A percentile compares a stretch with the other conserved stretches of the same genome.
These are phyloP conservation scores for Yponomeuta cagnagella DNA, from an alignment of 2,888 invertebrate species.

Conservation along the genomic window DNA sequence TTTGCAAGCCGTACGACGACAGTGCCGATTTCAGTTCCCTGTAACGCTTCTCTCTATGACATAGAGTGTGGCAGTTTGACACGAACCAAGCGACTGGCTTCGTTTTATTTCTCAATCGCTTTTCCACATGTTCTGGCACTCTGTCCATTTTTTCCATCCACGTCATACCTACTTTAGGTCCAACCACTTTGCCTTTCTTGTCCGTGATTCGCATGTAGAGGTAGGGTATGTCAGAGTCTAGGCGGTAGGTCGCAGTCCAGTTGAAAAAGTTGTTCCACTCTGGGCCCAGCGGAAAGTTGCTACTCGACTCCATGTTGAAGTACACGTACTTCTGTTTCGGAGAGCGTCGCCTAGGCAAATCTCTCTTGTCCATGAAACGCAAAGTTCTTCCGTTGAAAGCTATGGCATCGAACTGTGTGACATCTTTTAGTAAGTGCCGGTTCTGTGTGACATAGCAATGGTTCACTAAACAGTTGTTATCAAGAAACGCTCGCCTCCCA, in stretches of 20 bases:
- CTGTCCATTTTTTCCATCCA: constrained; percentile 32
- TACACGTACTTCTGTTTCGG: constrained; percentile 55
- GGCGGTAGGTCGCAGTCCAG: constrained; percentile 60
- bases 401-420: constrained; percentile 50
- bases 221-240: constrained; percentile 56
- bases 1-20: constrained; percentile 32
- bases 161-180: constrained; percentile 42
- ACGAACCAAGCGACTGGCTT: constrained; percentile 67
- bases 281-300: constrained; percentile 50
- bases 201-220: constrained; percentile 50
- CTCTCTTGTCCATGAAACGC: constrained; percentile 11
- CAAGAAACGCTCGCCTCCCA: constrained; percentile 49
- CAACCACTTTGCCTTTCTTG: constrained; percentile 38
- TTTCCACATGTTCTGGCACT: constrained; percentile 30
- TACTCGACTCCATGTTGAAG: constrained; percentile 58
- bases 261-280: constrained; percentile 53
- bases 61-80: constrained; percentile 48
- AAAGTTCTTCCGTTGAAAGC: constrained; percentile 56
- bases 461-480: constrained; percentile 47
- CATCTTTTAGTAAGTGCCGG: constrained; percentile 38
- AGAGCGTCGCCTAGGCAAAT: constrained; percentile 39
- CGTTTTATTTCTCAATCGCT: constrained; percentile 42
- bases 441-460: constrained; percentile 54
- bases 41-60: constrained; percentile 39
- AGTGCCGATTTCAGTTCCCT: constrained; percentile 38